Evolutionary conservation across 2,113 vertebrate species (phyloP).

Genomic region (Phaetusa simplex): DNA sequence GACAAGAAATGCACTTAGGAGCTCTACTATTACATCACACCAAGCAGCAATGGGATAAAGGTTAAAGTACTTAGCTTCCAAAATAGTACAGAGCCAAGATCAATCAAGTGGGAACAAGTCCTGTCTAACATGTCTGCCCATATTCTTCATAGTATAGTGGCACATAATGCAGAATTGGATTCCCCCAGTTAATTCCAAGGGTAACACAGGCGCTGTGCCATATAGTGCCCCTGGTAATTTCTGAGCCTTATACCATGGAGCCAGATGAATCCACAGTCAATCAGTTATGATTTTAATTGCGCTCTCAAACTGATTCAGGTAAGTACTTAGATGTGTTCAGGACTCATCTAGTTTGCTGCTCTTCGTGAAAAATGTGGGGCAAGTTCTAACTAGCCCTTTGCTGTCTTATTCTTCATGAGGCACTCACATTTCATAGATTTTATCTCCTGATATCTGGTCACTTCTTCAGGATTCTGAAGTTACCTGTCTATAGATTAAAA

Average conservation of each 20-base stretch:
- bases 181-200: background rate
- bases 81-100: constrained; percentile 33
- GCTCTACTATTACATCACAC: constrained; percentile 11
- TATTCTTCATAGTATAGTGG: background rate
- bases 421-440: background rate
- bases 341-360: background rate
- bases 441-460: background rate
- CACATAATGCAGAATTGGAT: background rate
- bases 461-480: background rate
- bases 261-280: background rate
- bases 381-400: background rate
- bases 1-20: constrained; percentile 56
- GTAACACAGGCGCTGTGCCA: background rate
- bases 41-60: constrained; percentile 29
- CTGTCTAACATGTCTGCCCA: background rate
- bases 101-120: constrained; percentile 15
- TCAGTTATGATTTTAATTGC: background rate
- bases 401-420: background rate
- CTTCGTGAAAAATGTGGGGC: background rate
- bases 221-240: background rate
- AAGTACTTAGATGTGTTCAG: background rate
- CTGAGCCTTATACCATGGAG: background rate
- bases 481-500: background rate
- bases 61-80: constrained; percentile 40
- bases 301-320: background rate